Conservation (phyloP, 2,888 invertebrate genomes). For the Cantharis lateralis region DNA sequence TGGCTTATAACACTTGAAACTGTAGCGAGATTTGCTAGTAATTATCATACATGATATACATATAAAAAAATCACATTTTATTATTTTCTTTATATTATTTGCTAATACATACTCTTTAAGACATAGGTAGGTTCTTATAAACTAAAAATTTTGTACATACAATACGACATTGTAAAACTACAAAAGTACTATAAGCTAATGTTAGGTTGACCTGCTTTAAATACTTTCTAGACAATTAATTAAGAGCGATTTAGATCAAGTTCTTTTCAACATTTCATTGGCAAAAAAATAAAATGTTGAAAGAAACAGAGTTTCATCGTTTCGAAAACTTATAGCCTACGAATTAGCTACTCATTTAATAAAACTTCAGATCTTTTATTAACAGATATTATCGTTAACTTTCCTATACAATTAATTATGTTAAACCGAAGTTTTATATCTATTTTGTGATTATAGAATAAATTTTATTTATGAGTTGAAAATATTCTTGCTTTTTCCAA, state of each 20-base stretch:
- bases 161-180: constrained; percentile 39
- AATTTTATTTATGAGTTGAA: background rate
- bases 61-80: constrained; percentile 23
- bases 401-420: background rate
- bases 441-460: background rate
- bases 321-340: background rate
- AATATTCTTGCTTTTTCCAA: background rate
- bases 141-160: constrained; percentile 38
- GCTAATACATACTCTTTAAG: constrained; percentile 15
- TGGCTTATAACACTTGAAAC: too few species aligned
- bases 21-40: background rate
- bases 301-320: background rate
- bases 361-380: background rate
- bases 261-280: background rate
- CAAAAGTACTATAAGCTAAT: constrained; percentile 33
- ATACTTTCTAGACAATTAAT: background rate
- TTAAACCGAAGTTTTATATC: background rate
- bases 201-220: background rate
- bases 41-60: background rate
- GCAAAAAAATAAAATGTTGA: background rate
- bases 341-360: background rate
- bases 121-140: background rate
- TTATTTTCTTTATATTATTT: constrained; percentile 12
- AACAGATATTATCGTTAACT: background rate
- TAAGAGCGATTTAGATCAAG: background rate